phyloP scores from a whole-genome alignment of 1,140 invertebrate species.

The Rhysida immarginata region DNA sequence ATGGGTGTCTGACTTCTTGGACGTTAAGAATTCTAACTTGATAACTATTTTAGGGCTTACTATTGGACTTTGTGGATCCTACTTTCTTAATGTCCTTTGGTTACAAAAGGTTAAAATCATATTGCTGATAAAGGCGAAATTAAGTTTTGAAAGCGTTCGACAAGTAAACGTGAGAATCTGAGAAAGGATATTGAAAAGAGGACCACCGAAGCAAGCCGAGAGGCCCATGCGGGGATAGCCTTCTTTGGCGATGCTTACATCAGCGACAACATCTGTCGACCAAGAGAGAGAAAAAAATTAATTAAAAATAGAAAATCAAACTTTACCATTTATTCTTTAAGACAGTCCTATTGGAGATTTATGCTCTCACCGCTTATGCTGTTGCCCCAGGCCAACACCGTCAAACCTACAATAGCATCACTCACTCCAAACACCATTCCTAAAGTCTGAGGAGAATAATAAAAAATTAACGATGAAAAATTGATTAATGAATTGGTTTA shows the following conservation, averaged over 20 bases:
- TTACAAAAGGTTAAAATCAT: too few species aligned
- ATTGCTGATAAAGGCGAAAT: too few species aligned
- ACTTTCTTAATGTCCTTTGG: too few species aligned
- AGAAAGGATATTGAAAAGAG: constrained; percentile 44
- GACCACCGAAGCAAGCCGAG: constrained; percentile 52
- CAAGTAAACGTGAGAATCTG: too few species aligned
- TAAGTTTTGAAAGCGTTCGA: too few species aligned
- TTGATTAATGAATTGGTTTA: not conserved
- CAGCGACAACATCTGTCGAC: constrained; percentile 51
- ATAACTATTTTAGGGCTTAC: too few species aligned
- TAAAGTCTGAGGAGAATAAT: constrained; percentile 28
- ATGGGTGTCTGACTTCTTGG: too few species aligned
- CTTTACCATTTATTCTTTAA: too few species aligned
- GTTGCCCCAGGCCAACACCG: constrained; percentile 56
- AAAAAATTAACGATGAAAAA: not conserved
- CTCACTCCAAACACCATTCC: constrained; percentile 43
- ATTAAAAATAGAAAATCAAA: not conserved
- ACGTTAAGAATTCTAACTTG: too few species aligned
- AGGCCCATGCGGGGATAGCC: constrained; percentile 52
- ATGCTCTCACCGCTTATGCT: constrained; percentile 47
- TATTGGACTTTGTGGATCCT: too few species aligned
- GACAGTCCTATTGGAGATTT: not conserved
- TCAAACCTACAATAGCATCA: constrained; percentile 48
- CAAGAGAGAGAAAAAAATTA: constrained; percentile 17
- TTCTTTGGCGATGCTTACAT: constrained; percentile 44